Evolutionary conservation across 2,113 vertebrate genomes (phyloP), one percentile per base, ranked within the genome.

Genomic region (Cyanocitta stelleri): DNA sequence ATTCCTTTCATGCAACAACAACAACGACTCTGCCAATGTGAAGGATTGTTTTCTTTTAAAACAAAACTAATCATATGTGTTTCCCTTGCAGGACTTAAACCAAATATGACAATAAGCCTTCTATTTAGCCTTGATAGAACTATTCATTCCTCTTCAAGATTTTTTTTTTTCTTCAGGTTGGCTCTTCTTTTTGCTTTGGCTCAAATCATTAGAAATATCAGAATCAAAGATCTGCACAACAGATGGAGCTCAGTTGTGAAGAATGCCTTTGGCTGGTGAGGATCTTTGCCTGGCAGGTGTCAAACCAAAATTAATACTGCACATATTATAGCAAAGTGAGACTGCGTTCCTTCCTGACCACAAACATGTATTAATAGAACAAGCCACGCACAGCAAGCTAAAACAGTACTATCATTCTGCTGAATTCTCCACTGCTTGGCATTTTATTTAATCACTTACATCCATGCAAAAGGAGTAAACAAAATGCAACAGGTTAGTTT

Each of bases 291-390:
- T 96, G 93, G 92, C 94, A 97, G 94, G 95, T 96, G 93, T 96
- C 89, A 96, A 96, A 94, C 87, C 94, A 93, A 96, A 95, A 96
- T 95, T 95, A 97, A 96, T 95, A 66, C 80, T 93, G 91, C 80
- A 87, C 51, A 89, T 94, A 95, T 69, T 95, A 91, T 32, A 95
- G 91, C 2, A 0, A 95, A 95, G 87, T 87, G 88, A 95, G 92
- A 89, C 83, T 39, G 66, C 16, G 0, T 89, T 96, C 90, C 76
- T 96, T 85, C 37, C 92, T 75, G 88, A 93, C 95, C 96, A 92
- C 86, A 85, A 89, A 85, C 26, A 33, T 84, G 41, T 93, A 96
- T 93, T 93, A 95, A 97, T 95, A 96, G 94, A 94, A 95, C 66
- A 61, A 95, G 89, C 77, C 91, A 89, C 2, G 35, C 94, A 95